These are phyloP conservation scores for Pyrgilauda ruficollis DNA, from an alignment of 2,113 vertebrate species.

Conservation along the genomic window DNA sequence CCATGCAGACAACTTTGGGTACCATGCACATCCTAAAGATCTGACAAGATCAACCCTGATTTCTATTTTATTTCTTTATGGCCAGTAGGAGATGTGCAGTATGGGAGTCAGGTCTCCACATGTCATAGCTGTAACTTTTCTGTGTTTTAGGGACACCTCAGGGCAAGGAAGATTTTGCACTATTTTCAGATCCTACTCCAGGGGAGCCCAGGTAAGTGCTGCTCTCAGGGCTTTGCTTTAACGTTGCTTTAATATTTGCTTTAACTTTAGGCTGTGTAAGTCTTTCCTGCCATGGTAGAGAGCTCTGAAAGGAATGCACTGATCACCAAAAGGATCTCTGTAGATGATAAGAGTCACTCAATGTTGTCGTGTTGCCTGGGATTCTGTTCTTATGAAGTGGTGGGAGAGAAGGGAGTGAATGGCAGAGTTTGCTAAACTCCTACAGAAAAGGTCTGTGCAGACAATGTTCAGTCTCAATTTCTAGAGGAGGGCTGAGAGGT, in stretches of 20 bases:
- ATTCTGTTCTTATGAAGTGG: neutral
- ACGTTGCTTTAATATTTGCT: neutral
- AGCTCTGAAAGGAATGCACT: neutral
- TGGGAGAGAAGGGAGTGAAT: neutral
- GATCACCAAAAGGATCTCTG: neutral
- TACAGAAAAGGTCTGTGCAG: neutral
- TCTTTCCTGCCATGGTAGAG: neutral
- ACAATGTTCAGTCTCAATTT: neutral
- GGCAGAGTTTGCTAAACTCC: neutral
- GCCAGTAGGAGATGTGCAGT: neutral
- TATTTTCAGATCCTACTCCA: conserved; percentile 97
- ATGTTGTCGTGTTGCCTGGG: neutral
- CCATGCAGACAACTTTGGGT: neutral
- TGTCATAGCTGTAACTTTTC: neutral
- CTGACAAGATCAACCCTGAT: neutral
- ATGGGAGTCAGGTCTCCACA: neutral
- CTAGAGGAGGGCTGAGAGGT: neutral
- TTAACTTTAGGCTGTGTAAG: neutral
- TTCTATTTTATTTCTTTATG: neutral
- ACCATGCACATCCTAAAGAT: accelerated
- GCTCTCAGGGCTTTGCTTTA: neutral
- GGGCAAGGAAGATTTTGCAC: conserved; percentile 98
- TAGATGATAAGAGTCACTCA: neutral
- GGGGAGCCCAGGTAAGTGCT: conserved; percentile 91
- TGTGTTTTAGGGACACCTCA: conserved; percentile 91